These are phyloP conservation scores for Troglohyphantes excavatus DNA, from an alignment of 2,888 invertebrate species.

Conservation along the genomic window DNA sequence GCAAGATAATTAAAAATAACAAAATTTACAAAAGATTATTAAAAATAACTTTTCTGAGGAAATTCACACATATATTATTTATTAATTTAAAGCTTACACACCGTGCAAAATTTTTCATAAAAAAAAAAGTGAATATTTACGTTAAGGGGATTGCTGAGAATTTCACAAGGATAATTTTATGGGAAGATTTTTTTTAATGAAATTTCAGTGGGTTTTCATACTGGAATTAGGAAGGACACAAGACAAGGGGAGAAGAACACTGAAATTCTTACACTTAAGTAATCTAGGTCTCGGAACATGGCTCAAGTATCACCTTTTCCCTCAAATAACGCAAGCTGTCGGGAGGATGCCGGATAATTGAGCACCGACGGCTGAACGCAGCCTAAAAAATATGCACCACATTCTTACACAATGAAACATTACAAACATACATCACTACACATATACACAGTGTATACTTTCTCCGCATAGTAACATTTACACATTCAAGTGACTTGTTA, in stretches of 20 bases:
- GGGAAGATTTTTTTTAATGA: background rate
- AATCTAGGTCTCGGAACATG: constrained; percentile 75
- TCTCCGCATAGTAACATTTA: background rate
- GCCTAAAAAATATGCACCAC: constrained; percentile 30
- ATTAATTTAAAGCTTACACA: too few relatives aligned
- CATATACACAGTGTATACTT: background rate
- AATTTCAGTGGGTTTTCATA: too few relatives aligned
- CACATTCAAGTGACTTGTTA: background rate
- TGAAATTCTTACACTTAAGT: constrained; percentile 71
- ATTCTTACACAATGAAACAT: background rate
- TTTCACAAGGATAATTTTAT: too few relatives aligned
- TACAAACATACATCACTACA: background rate
- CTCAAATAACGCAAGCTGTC: constrained; percentile 6
- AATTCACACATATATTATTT: too few relatives aligned
- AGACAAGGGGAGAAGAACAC: background rate
- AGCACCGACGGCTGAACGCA: constrained; percentile 6
- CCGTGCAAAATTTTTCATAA: too few relatives aligned
- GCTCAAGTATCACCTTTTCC: constrained; percentile 48
- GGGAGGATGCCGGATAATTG: constrained; percentile 3
- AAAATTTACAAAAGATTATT: too few relatives aligned
- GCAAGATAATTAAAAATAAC: too few relatives aligned
- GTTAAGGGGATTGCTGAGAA: too few relatives aligned
- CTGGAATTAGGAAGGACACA: background rate
- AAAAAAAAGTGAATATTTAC: too few relatives aligned
- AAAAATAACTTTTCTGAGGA: too few relatives aligned